Evolutionary conservation across 2,113 vertebrate species (phyloP), one percentile per base, ranked within the genome.

Genomic region (Gavia stellata): DNA sequence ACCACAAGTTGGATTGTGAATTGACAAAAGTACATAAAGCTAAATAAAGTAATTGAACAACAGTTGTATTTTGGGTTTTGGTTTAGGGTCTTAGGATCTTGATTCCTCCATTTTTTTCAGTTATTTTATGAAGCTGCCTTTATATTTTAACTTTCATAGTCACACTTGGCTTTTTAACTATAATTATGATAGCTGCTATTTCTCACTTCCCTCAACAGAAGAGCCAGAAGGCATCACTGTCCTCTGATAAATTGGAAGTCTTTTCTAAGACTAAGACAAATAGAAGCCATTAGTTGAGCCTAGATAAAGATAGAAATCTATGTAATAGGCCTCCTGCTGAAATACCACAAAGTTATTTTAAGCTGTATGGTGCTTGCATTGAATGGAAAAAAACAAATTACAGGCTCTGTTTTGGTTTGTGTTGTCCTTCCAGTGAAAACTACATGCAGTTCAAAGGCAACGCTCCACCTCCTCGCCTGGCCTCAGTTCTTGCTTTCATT

Each of bases 391-490:
- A 75, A 89, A 38, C 36, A 63, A 36, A 42, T 78, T 33, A 42
- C 4, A 38, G 58, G 16, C 36, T 79, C 38, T 72, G 80, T 86
- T 93, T 77, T 93, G 14, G 44, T 97, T 96, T 94, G 47, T 70
- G 94, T 87, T 96, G 74, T 97, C 58, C 88, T 97, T 96, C 71
- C 94, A 99, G 99, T 80, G 98, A 99, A 89, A 98, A 97, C 96
- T 99, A 99, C 95, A 86, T 99, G 84, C 99, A 99, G 90, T 99
- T 98, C 97, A 99, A 98, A 98, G 98, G 98, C 34, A 96, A 98
- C 2, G 94, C 97, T 81, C 98, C 99, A 63, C 98, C 99, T 50
- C 98, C 99, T 84, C 98, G 98, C 49, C 94, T 99, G 59, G 98
- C 98, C 19, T 97, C 98, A 0, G 49, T 99, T 62, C 97, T 99